phyloP scores from a whole-genome alignment of 2,113 vertebrate genomes.

The Corythoichthys intestinalis region DNA sequence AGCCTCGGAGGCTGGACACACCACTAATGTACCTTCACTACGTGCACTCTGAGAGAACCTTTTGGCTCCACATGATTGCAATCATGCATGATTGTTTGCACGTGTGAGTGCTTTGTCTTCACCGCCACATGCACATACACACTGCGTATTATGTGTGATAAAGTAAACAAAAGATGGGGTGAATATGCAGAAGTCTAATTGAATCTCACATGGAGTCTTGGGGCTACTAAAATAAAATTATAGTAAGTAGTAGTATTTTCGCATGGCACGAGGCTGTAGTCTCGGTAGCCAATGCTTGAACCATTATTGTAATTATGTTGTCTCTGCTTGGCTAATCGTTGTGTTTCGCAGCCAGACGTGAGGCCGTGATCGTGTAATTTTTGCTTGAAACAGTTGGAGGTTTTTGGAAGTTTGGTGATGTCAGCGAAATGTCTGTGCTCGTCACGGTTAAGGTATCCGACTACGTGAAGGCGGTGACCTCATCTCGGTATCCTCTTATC shows the following conservation, averaged over 20 bases:
- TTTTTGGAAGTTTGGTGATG: not conserved
- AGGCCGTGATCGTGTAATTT: not conserved
- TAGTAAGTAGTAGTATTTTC: not conserved
- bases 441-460: not conserved
- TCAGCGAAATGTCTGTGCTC: slow-evolving; percentile 1
- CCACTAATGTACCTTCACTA: slow-evolving; percentile 35
- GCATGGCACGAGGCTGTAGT: not conserved
- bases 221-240: not conserved
- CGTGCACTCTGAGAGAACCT: slow-evolving; percentile 34
- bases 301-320: slow-evolving; percentile 5
- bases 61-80: slow-evolving; percentile 63
- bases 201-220: not conserved
- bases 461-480: not conserved
- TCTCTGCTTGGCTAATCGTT: not conserved
- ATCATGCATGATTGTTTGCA: slow-evolving; percentile 65
- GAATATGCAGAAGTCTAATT: not conserved
- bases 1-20: not conserved
- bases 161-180: not conserved
- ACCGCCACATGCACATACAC: slow-evolving; percentile 8
- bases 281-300: slow-evolving; percentile 1
- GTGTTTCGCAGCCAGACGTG: not conserved
- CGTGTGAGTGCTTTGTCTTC: slow-evolving; percentile 35
- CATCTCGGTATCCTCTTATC: not conserved
- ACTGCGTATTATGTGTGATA: not conserved
- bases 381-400: not conserved